These are phyloP conservation scores for Dicranocentrus wangi DNA, from an alignment of 2,888 invertebrate species.

Conservation along the genomic window DNA sequence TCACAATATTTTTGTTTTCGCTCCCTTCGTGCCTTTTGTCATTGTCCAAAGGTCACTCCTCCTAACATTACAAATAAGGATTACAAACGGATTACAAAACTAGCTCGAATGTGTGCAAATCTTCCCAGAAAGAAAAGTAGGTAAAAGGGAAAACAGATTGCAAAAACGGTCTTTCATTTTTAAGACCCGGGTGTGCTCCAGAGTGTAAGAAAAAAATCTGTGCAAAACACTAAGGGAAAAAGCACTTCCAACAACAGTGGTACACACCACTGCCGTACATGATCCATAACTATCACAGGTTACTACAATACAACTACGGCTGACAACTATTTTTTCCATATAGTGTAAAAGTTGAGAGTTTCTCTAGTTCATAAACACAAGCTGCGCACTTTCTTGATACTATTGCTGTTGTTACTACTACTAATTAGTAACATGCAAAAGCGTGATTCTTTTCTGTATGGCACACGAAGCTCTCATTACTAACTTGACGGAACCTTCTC, in stretches of 20 bases:
- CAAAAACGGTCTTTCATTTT: slow-evolving; percentile 14
- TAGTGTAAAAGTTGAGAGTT: slow-evolving; percentile 6
- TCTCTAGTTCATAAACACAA: slow-evolving; percentile 16
- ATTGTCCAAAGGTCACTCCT: slow-evolving; percentile 47
- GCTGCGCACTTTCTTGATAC: slow-evolving; percentile 4
- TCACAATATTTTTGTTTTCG: slow-evolving; percentile 12
- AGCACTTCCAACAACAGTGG: no score
- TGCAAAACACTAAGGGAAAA: no score
- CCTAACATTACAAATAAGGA: slow-evolving; percentile 27
- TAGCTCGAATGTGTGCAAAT: slow-evolving; percentile 28
- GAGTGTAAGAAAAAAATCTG: no score
- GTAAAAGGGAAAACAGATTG: neutral
- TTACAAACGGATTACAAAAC: slow-evolving; percentile 40
- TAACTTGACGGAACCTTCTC: slow-evolving; percentile 17
- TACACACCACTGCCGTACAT: neutral
- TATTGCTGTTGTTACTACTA: slow-evolving; percentile 44
- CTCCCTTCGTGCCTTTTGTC: slow-evolving; percentile 27
- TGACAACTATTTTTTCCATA: no score
- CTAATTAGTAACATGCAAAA: slow-evolving; percentile 66
- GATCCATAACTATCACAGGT: slow-evolving; percentile 18
- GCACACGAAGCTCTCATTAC: slow-evolving; percentile 43
- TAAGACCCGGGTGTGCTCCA: no score
- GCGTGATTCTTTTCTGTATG: slow-evolving; percentile 50
- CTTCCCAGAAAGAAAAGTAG: slow-evolving; percentile 14
- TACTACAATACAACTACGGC: no score